These are phyloP conservation scores for Lycorma delicatula DNA, from an alignment of 1,140 invertebrate species.

Conservation along the genomic window DNA sequence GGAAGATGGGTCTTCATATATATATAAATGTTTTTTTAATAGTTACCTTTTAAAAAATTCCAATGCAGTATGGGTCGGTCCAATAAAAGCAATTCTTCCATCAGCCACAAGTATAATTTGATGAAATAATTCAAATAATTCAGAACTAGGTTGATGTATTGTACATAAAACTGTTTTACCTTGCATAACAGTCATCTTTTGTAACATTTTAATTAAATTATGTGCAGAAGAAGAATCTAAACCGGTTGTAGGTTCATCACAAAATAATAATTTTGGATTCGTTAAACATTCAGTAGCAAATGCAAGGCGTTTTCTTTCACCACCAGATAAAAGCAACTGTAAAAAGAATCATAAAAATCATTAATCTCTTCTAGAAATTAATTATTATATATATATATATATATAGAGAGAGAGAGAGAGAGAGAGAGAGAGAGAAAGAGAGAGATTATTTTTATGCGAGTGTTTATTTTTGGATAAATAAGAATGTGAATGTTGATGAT, in stretches of 20 bases:
- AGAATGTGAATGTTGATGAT: too few relatives aligned
- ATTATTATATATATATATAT: too few relatives aligned
- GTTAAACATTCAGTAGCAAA: slow-evolving; percentile 90
- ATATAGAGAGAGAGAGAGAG: too few relatives aligned
- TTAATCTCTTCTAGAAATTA: too few relatives aligned
- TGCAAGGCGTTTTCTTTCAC: slow-evolving; percentile 84
- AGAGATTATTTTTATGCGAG: too few relatives aligned
- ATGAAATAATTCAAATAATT: slow-evolving; percentile 82
- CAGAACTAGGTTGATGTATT: slow-evolving; percentile 95
- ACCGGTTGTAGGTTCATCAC: slow-evolving; percentile 93
- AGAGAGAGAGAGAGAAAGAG: too few relatives aligned
- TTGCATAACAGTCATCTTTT: slow-evolving; percentile 45
- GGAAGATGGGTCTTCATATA: too few relatives aligned
- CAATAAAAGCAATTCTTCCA: slow-evolving; percentile 81
- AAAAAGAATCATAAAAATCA: background rate
- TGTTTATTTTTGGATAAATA: too few relatives aligned
- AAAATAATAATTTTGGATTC: slow-evolving; percentile 85
- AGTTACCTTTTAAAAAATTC: slow-evolving; percentile 69
- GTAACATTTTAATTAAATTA: slow-evolving; percentile 62
- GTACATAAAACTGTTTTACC: slow-evolving; percentile 88
- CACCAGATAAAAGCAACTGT: slow-evolving; percentile 70
- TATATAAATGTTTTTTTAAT: background rate
- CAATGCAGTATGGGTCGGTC: slow-evolving; percentile 59
- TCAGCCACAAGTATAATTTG: slow-evolving; percentile 79
- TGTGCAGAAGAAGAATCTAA: slow-evolving; percentile 91